Conservation (phyloP, 2,797 vertebrate species). For the Denticeps clupeoides region DNA sequence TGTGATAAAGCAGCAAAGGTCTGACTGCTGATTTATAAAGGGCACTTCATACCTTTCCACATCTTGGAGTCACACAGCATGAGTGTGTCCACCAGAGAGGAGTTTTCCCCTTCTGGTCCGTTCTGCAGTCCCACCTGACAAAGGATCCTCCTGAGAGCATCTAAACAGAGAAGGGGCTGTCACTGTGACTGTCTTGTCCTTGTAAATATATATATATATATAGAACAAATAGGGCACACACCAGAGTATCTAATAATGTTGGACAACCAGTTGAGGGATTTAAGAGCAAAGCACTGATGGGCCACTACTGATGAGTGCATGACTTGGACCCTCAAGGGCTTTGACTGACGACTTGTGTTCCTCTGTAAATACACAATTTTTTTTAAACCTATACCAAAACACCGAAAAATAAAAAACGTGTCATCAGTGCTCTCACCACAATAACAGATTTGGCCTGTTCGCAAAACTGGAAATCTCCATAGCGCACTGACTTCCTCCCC, state of each 20-base stretch:
- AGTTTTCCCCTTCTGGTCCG: constrained; percentile 75
- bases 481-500: constrained; percentile 90
- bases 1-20: not conserved
- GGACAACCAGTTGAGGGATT: constrained; percentile 80
- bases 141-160: constrained; percentile 80
- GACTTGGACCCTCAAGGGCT: constrained; percentile 87
- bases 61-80: constrained; percentile 94
- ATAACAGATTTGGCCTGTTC: constrained; percentile 91
- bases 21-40: not conserved
- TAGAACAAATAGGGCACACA: too few relatives aligned
- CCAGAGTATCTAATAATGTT: constrained; percentile 88
- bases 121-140: constrained; percentile 87
- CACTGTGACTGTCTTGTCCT: not conserved
- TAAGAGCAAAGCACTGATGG: constrained; percentile 91
- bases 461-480: constrained; percentile 86
- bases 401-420: too few relatives aligned
- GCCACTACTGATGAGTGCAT: constrained; percentile 95
- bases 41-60: constrained; percentile 87
- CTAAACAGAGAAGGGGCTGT: constrained; percentile 40
- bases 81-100: constrained; percentile 79
- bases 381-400: too few relatives aligned
- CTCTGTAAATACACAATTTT: constrained; percentile 62
- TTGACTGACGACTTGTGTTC: constrained; percentile 91
- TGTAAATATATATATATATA: too few relatives aligned
- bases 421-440: constrained; percentile 79